Percentiles rank a stretch among this genome's conserved stretches.
Conservation (phyloP, 2,888 invertebrate genomes). For the Sphaerophoria taeniata region DNA sequence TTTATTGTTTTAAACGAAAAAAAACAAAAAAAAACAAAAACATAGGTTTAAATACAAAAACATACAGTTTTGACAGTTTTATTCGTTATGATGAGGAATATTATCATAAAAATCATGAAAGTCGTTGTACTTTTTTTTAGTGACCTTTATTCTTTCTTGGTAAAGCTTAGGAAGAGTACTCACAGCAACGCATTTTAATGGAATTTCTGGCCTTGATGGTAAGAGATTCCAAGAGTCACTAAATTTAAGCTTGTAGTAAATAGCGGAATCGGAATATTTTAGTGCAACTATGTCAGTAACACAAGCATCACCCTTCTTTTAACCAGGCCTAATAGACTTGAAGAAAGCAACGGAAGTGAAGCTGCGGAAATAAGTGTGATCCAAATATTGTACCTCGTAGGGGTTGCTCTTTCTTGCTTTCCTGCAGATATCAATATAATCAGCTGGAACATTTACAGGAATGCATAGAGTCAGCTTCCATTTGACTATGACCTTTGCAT, state of each 20-base stretch:
- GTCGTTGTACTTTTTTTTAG: constrained; percentile 6
- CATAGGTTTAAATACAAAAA: no score
- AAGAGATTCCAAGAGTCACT: constrained; percentile 28
- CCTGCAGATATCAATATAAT: constrained; percentile 2
- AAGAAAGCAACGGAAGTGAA: constrained; percentile 27
- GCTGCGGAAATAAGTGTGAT: constrained; percentile 29
- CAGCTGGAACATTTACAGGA: constrained; percentile 5
- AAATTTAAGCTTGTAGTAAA: constrained; percentile 27
- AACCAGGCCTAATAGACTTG: constrained; percentile 16
- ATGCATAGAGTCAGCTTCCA: constrained; percentile 24
- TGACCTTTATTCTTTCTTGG: neutral
- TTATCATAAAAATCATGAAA: constrained; percentile 10
- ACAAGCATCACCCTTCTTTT: constrained; percentile 25
- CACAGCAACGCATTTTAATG: constrained; percentile 14
- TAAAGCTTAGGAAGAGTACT: constrained; percentile 4
- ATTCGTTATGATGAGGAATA: neutral
- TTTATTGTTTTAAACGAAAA: no score
- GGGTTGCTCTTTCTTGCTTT: constrained; percentile 27
- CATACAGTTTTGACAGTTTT: neutral
- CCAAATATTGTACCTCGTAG: constrained; percentile 15
- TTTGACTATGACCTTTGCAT: constrained; percentile 24
- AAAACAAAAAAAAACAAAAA: no score
- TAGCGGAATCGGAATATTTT: constrained; percentile 20
- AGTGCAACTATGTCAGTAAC: constrained; percentile 19
- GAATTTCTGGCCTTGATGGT: constrained; percentile 4